Evolutionary conservation across 2,113 vertebrate species (phyloP).

Genomic region (Larimichthys polyactis): DNA sequence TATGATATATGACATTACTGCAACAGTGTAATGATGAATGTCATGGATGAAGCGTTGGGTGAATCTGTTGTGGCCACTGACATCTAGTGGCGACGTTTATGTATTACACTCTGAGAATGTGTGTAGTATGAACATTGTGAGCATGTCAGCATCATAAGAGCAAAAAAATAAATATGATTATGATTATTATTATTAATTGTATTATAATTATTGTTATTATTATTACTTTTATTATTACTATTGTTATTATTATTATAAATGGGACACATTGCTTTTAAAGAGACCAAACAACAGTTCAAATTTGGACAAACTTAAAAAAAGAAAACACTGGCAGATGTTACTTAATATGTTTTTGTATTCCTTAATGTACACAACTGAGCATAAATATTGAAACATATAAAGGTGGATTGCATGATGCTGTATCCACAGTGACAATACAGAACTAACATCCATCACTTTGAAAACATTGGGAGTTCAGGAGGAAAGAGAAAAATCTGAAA

Average conservation of each 20-base stretch:
- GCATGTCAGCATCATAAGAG: too few relatives aligned
- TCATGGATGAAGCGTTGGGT: not conserved
- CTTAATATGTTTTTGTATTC: constrained; percentile 25
- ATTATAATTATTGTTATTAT: too few relatives aligned
- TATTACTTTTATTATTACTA: too few relatives aligned
- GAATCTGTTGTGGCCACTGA: constrained; percentile 20
- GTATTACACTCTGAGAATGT: not conserved
- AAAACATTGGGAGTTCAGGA: constrained; percentile 15
- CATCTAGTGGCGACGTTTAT: not conserved
- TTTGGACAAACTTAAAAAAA: not conserved
- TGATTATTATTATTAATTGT: too few relatives aligned
- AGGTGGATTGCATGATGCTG: constrained; percentile 33
- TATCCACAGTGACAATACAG: constrained; percentile 35
- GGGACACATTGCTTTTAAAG: not conserved
- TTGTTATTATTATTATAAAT: too few relatives aligned
- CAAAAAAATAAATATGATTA: too few relatives aligned
- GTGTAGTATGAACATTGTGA: too few relatives aligned
- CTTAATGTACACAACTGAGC: constrained; percentile 37
- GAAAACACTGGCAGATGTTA: not conserved
- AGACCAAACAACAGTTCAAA: not conserved
- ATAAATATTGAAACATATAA: constrained; percentile 56
- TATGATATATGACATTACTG: too few relatives aligned
- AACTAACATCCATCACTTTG: not conserved
- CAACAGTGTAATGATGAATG: too few relatives aligned
- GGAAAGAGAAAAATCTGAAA: constrained; percentile 3